Percentiles rank a stretch among this genome's conserved stretches.
Conservation (phyloP, 2,113 vertebrate genomes). For the Alethe diademata region DNA sequence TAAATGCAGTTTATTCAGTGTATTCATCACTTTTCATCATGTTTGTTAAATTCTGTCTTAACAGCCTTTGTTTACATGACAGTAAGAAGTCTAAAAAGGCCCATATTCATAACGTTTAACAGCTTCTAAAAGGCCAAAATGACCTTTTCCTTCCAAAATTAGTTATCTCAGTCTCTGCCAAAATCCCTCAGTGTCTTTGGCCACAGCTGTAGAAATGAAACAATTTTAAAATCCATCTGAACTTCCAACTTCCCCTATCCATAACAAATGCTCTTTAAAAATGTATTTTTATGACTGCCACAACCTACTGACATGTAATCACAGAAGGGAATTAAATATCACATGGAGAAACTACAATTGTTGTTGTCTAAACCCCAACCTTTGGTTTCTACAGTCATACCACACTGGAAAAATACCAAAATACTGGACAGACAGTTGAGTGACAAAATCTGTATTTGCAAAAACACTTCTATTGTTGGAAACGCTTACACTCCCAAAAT, state of each 20-base stretch:
- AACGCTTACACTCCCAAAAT: neutral
- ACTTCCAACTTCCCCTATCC: neutral
- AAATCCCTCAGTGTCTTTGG: neutral
- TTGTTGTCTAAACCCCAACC: neutral
- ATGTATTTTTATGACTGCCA: neutral
- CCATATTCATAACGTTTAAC: neutral
- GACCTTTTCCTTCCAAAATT: conserved; percentile 25
- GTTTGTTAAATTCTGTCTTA: neutral
- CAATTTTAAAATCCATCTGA: neutral
- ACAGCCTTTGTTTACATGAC: conserved; percentile 24
- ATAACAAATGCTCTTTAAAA: neutral
- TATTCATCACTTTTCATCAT: neutral
- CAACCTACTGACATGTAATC: neutral
- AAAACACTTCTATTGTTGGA: neutral
- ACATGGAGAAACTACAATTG: neutral
- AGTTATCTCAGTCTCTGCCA: neutral
- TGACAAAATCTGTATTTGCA: neutral
- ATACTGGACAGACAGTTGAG: neutral
- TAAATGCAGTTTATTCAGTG: neutral
- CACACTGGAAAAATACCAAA: neutral
- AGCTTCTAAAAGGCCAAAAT: neutral
- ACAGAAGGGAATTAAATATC: neutral
- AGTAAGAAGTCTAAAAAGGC: neutral
- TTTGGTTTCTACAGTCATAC: neutral
- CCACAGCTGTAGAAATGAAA: neutral